Base-by-base conservation (phyloP, 2,888 invertebrate genomes). In the Flabesymbios commensalis region DNA sequence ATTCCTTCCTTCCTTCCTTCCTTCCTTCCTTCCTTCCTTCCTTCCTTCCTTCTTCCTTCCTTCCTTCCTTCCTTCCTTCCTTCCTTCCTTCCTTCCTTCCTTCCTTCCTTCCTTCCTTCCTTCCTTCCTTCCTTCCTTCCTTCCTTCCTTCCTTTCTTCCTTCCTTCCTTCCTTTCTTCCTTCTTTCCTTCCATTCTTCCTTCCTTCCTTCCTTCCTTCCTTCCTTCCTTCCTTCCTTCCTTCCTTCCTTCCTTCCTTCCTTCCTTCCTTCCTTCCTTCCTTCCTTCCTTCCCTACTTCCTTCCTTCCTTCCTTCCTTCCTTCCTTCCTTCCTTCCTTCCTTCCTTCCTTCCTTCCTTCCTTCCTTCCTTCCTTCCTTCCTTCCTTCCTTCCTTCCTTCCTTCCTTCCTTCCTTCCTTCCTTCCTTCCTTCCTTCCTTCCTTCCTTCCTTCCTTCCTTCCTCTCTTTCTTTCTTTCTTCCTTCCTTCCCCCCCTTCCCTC, bases 241-340 rank as follows among this genome's bases (percentile, higher is more conserved):
- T 10, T 19, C 10, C 10, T 43, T 2, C 32, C 3, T 43, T 43
- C 22, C 57, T 24, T 4, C 2, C 3, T 14, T 28, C 42, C 3
- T 54, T 47, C 42, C 54, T 41, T 4, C 28, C 54, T 39, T 29
- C 28, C 41, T 39, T 41, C 41, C 14, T 39, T 3, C 28, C 54
- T 54, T 41, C 41, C 41, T 39, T 29, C 41, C 51, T 41, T 54
- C 19, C 24, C 41, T 54, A 1, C 29, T 26, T 41, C 54, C 2
- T 1, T 24, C 54, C 22, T 19, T 39, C 39, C 2, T 41, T 5
- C 22, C n/a, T 24, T 36, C 5, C 31, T 10, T 4, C 22, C 26
- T 22, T 4, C 5, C 24, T 22, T 24, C 33, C 14, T 26, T 36
- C 33, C 36, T 26, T 22, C 22, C 26, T 26, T n/a, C 43, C 26